These are phyloP conservation scores for Poecile montanus DNA, from an alignment of 2,797 vertebrate species.

Conservation along the genomic window DNA sequence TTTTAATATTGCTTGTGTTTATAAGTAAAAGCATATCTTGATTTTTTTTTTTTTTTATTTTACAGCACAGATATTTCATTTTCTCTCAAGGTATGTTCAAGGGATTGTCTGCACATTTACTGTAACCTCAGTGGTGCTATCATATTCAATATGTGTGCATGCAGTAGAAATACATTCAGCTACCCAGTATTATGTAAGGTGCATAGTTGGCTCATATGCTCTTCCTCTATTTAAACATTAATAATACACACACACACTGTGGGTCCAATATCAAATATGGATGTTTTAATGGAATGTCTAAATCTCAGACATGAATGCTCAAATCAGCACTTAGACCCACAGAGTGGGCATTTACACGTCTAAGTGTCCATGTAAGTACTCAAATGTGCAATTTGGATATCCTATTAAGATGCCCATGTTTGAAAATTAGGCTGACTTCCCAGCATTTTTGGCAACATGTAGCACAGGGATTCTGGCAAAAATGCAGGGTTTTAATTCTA, in stretches of 20 bases:
- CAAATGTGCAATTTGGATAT: slow-evolving; percentile 22
- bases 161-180: neutral
- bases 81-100: neutral
- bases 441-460: neutral
- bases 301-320: neutral
- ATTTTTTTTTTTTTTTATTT: neutral
- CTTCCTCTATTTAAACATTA: slow-evolving; percentile 1
- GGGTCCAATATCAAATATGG: slow-evolving; percentile 9
- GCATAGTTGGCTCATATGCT: neutral
- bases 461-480: slow-evolving; percentile 10
- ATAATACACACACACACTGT: neutral
- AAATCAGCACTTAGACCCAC: slow-evolving; percentile 19
- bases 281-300: slow-evolving; percentile 27
- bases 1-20: neutral
- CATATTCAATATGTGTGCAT: neutral
- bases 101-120: neutral
- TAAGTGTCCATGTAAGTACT: slow-evolving; percentile 22
- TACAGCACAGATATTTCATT: neutral
- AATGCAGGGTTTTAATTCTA: neutral
- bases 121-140: neutral
- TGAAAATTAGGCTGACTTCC: slow-evolving; percentile 60
- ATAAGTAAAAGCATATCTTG: neutral
- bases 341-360: slow-evolving; percentile 4
- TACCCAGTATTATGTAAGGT: neutral
- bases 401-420: neutral